Conservation (phyloP, 2,888 invertebrate genomes). For the Shargacucullia verbasci region DNA sequence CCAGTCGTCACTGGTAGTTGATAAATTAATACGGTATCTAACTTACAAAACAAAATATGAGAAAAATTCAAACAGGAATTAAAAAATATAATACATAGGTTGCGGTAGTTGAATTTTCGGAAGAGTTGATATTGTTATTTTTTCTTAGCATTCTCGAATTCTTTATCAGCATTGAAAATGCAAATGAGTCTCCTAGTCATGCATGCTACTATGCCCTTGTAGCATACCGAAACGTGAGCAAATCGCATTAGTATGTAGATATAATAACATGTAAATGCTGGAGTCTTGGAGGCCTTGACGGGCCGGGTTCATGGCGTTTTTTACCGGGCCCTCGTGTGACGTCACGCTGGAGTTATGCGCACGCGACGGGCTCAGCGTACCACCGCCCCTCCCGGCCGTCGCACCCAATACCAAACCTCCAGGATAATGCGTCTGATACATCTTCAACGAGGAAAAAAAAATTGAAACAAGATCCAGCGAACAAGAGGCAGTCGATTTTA, state of each 20-base stretch:
- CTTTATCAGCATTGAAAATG: slow-evolving; percentile 32
- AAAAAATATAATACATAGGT: background rate
- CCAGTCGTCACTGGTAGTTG: background rate
- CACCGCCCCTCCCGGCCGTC: slow-evolving; percentile 50
- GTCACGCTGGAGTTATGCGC: slow-evolving; percentile 85
- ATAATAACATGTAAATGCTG: slow-evolving; percentile 76
- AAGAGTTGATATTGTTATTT: slow-evolving; percentile 11
- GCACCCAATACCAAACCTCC: slow-evolving; percentile 78
- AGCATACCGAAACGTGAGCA: slow-evolving; percentile 63
- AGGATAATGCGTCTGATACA: slow-evolving; percentile 85
- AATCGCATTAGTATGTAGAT: slow-evolving; percentile 68
- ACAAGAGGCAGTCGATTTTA: slow-evolving; percentile 80
- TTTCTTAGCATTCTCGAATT: slow-evolving; percentile 15
- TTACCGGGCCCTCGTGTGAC: slow-evolving; percentile 81
- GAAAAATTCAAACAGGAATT: background rate
- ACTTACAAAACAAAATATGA: background rate
- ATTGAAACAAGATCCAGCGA: slow-evolving; percentile 77
- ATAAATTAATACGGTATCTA: background rate
- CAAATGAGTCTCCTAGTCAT: slow-evolving; percentile 48
- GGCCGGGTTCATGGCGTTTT: slow-evolving; percentile 83
- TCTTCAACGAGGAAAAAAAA: slow-evolving; percentile 84
- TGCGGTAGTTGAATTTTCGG: slow-evolving; percentile 1
- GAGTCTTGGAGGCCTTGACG: slow-evolving; percentile 81
- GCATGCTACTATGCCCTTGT: slow-evolving; percentile 54
- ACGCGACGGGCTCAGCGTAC: slow-evolving; percentile 68